These are phyloP conservation scores for Chaenocephalus aceratus DNA, from an alignment of 2,113 vertebrate species.

Conservation along the genomic window DNA sequence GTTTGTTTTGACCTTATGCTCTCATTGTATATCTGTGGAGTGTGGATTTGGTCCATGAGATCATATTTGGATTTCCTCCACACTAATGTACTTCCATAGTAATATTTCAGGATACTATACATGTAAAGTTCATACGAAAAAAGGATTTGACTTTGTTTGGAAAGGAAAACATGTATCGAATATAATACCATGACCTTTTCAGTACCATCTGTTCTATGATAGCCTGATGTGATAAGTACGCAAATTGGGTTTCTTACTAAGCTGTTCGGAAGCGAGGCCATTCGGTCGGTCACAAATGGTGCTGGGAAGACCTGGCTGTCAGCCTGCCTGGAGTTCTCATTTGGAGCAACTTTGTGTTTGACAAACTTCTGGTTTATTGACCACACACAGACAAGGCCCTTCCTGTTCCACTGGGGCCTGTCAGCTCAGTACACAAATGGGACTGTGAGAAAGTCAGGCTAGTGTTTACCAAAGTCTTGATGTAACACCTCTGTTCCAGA, in stretches of 20 bases:
- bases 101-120: background rate
- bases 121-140: too few relatives aligned
- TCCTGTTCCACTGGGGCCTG: slow-evolving; percentile 77
- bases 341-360: slow-evolving; percentile 82
- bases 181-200: background rate
- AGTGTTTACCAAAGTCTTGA: slow-evolving; percentile 81
- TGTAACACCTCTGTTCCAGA: slow-evolving; percentile 82
- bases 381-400: slow-evolving; percentile 82
- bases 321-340: slow-evolving; percentile 67
- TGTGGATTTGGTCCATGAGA: background rate
- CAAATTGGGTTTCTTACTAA: slow-evolving; percentile 35
- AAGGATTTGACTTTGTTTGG: too few relatives aligned
- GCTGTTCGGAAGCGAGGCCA: slow-evolving; percentile 11
- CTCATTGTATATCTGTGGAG: slow-evolving; percentile 22
- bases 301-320: slow-evolving; percentile 52
- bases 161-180: too few relatives aligned
- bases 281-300: slow-evolving; percentile 51
- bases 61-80: background rate
- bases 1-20: slow-evolving; percentile 25
- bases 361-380: slow-evolving; percentile 84
- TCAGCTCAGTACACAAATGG: slow-evolving; percentile 79
- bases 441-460: slow-evolving; percentile 79
- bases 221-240: slow-evolving; percentile 15
- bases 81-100: background rate
- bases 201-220: background rate